Base-by-base conservation (phyloP, 1,140 invertebrate species). In the Eciton burchellii region DNA sequence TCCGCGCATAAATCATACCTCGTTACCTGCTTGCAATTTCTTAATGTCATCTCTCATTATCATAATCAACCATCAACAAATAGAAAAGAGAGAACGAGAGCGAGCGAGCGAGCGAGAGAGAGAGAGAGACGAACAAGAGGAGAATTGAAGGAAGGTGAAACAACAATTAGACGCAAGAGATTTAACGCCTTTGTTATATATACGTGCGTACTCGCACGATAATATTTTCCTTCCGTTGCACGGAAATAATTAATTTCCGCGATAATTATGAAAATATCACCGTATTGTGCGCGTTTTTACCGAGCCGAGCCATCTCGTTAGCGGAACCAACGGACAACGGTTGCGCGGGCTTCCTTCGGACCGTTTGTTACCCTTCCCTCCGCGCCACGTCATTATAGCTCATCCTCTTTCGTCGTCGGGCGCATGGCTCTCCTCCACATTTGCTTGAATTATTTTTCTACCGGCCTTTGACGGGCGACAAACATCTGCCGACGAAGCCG, bases 1-100 rank as follows among this genome's bases (percentile, higher is more conserved):
- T 52, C 66, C n/a, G 5, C 63, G 74, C 62, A 77, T 77, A 77
- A 77, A 77, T 76, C 59, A 54, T 52, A 76, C 24, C 21, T 6
- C 29, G 49, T 19, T 19, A 35, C 35, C 35, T 6, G 35, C 35
- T 35, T 35, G 35, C 60, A n/a, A n/a, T 26, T 57, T 45, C 49
- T 70, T n/a, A 66, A 57, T 56, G 45, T 19, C 24, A 21, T 62
- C 47, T 35, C 3, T 14, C 45, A 60, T n/a, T 54, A 41, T 76
- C 26, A 19, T 63, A 76, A 76, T 63, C n/a, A n/a, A n/a, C n/a
- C n/a, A n/a, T n/a, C n/a, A n/a, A n/a, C n/a, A n/a, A 74, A 16
- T 35, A 43, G 62, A 35, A 21, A 57, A 60, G 56, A 47, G 24
- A 43, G 12, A 41, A 12, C 3, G 12, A 81, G 12, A 24, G 45